A percentile compares a stretch with the other conserved stretches of the same genome.
These are phyloP conservation scores for Cephus cinctus DNA, from an alignment of 1,140 invertebrate species.

Conservation along the genomic window DNA sequence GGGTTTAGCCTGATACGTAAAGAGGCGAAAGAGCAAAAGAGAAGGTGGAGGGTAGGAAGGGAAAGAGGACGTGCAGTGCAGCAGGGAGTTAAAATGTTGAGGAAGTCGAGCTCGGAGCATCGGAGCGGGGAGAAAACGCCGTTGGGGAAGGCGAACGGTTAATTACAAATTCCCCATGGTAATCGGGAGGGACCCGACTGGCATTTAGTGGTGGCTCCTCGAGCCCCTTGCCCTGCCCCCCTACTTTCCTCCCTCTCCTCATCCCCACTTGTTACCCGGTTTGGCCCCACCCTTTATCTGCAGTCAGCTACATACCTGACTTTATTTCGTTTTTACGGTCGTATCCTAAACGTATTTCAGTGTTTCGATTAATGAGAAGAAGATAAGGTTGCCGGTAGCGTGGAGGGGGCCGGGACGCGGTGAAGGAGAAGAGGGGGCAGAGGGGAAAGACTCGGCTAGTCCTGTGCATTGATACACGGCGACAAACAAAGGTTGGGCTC, in stretches of 20 bases:
- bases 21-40: too few species aligned
- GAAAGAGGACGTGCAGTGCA: too few species aligned
- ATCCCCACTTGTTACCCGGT: not conserved
- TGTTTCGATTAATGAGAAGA: not conserved
- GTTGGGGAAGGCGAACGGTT: slow-evolving; percentile 17
- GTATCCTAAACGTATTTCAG: not conserved
- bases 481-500: not conserved
- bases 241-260: not conserved
- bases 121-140: too few species aligned
- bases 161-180: slow-evolving; percentile 24
- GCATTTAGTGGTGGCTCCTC: not conserved
- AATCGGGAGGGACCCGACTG: slow-evolving; percentile 16
- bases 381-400: not conserved
- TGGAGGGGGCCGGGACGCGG: not conserved
- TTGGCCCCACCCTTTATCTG: not conserved
- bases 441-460: slow-evolving; percentile 3
- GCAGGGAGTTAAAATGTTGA: too few species aligned
- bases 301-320: slow-evolving; percentile 12
- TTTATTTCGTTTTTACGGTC: not conserved
- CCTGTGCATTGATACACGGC: not conserved
- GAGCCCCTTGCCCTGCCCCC: slow-evolving; percentile 19
- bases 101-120: too few species aligned
- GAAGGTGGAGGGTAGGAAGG: too few species aligned
- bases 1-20: too few species aligned
- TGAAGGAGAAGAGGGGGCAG: not conserved